phyloP scores from a whole-genome alignment of 2,888 invertebrate species.

The Tipula confusa region DNA sequence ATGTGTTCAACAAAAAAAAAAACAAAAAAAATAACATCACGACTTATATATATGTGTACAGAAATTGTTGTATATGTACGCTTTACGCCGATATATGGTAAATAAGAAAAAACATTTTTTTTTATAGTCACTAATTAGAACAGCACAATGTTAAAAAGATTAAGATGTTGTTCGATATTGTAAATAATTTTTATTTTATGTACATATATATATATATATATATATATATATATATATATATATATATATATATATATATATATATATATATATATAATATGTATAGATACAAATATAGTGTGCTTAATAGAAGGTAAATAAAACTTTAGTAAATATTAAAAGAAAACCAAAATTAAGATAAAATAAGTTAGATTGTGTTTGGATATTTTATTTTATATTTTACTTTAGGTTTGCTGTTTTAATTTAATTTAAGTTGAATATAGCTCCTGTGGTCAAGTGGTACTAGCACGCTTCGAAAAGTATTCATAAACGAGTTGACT shows the following conservation, averaged over 20 bases:
- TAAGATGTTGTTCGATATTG: constrained; percentile 21
- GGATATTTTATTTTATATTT: not conserved
- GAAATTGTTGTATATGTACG: too few species aligned
- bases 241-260: too few species aligned
- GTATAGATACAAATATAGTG: too few species aligned
- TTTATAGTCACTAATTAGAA: not conserved
- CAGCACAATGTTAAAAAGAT: constrained; percentile 30
- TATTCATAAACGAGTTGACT: too few species aligned
- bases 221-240: too few species aligned
- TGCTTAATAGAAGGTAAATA: not conserved
- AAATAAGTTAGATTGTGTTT: not conserved
- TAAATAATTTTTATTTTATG: too few species aligned
- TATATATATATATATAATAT: too few species aligned
- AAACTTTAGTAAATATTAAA: not conserved
- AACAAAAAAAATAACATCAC: constrained; percentile 26
- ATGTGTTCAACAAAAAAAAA: too few species aligned
- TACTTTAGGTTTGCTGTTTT: not conserved
- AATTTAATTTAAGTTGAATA: not conserved
- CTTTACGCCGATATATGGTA: not conserved
- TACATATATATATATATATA: too few species aligned
- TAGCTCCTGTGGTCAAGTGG: too few species aligned
- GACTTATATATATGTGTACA: constrained; percentile 14
- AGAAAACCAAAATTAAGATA: not conserved
- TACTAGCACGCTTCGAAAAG: too few species aligned
- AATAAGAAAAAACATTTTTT: not conserved